Percentiles rank a stretch among this genome's conserved stretches.
These are phyloP conservation scores for Drosophila arizonae DNA, from an alignment of 1,140 invertebrate species.

Conservation along the genomic window DNA sequence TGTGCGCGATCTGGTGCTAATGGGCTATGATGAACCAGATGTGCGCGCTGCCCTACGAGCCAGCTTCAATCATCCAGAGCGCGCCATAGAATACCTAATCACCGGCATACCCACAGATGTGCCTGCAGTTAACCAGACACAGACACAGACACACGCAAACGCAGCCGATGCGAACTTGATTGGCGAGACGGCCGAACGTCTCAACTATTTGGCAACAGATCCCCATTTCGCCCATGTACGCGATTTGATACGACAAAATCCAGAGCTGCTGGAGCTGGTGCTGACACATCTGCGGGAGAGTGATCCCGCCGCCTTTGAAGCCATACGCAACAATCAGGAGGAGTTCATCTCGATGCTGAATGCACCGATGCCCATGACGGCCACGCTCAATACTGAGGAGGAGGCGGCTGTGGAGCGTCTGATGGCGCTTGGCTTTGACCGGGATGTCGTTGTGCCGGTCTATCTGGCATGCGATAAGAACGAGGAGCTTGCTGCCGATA, in stretches of 20 bases:
- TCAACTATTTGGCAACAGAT: constrained; percentile 40
- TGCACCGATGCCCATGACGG: neutral
- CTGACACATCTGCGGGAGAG: constrained; percentile 47
- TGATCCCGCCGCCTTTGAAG: constrained; percentile 49
- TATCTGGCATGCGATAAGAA: constrained; percentile 74
- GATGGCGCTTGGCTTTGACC: constrained; percentile 63
- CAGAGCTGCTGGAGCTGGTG: constrained; percentile 45
- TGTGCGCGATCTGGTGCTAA: constrained; percentile 56
- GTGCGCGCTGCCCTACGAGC: constrained; percentile 66
- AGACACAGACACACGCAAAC: neutral
- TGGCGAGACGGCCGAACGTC: neutral
- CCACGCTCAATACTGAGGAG: constrained; percentile 48
- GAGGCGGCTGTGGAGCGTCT: constrained; percentile 58
- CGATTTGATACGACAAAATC: constrained; percentile 59
- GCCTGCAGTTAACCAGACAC: neutral
- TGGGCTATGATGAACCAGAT: constrained; percentile 69
- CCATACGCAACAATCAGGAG: constrained; percentile 52
- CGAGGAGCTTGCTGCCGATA: constrained; percentile 67
- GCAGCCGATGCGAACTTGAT: neutral
- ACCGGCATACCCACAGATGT: constrained; percentile 49
- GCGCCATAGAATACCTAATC: constrained; percentile 73
- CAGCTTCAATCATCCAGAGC: constrained; percentile 78
- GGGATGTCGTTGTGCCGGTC: constrained; percentile 54
- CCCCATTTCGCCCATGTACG: constrained; percentile 49
- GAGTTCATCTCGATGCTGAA: constrained; percentile 56